Conservation (phyloP, 1,140 invertebrate species). For the Pseudomyrmex gracilis region DNA sequence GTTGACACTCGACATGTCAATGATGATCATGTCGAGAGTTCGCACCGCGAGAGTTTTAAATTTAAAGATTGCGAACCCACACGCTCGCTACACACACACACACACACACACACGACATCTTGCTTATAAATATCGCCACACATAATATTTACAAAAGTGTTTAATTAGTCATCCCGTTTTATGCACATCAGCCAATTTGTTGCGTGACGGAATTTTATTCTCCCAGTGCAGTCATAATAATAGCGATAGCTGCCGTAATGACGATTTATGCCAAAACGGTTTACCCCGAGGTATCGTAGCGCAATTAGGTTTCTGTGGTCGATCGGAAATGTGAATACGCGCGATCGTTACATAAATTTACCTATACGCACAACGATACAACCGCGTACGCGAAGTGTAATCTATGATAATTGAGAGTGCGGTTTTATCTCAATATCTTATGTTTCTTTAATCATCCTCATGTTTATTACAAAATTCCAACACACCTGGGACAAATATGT, state of each 20-base stretch:
- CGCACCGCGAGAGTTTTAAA: background rate
- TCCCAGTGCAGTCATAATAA: slow-evolving; percentile 14
- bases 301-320: slow-evolving; percentile 28
- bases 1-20: slow-evolving; percentile 54
- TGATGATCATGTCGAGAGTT: slow-evolving; percentile 65
- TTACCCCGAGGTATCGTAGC: slow-evolving; percentile 13
- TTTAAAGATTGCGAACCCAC: slow-evolving; percentile 44
- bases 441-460: too few species aligned
- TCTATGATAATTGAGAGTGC: too few species aligned
- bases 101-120: too few species aligned
- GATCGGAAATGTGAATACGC: slow-evolving; percentile 10
- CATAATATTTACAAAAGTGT: slow-evolving; percentile 9
- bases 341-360: slow-evolving; percentile 33
- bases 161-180: slow-evolving; percentile 10
- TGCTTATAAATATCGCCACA: background rate
- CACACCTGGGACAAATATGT: too few species aligned
- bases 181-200: background rate
- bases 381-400: background rate
- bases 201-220: slow-evolving; percentile 19
- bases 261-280: slow-evolving; percentile 1
- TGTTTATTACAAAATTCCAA: too few species aligned
- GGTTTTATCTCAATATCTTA: too few species aligned
- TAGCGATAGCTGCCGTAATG: slow-evolving; percentile 12
- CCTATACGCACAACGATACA: too few species aligned
- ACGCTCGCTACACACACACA: background rate